Base-by-base conservation (phyloP, 2,888 invertebrate genomes). In the Rhingia rostrata region DNA sequence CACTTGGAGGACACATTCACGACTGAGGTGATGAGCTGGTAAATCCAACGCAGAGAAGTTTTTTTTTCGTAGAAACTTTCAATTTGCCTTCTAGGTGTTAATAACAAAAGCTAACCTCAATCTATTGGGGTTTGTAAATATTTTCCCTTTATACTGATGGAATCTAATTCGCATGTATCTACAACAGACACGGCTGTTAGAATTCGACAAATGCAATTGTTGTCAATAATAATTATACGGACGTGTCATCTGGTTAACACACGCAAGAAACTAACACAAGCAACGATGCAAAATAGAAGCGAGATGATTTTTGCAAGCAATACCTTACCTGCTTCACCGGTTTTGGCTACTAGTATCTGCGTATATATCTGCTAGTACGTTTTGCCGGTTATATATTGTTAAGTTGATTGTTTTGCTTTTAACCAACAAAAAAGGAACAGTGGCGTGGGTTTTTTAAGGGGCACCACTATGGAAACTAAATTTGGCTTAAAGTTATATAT, bases 261-360 rank as follows among this genome's bases (percentile, higher is more conserved):
- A 79, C 78, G 67, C 67, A 64, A 73, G 61, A 33, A 12, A 43
- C 64, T 49, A 78, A 73, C 35, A 39, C 51, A 54, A 73, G 54
- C 30, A 66, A 54, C 43, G 43, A 64, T 70, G 66, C 14, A 14
- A 61, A 78, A 64, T 58, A 63, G 54, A 56, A 39, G 22, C 22
- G 22, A 66, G 78, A 58, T 73, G 61, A 79, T 73, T 73, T 83
- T 79, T 43, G 63, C 72, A 35, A 69, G 35, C 9, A 14, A 63
- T 45, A 60, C 51, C 41, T 66, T 37, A 39, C 54, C 61, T 56
- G 69, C 73, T 60, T 63, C 79, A 83, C 83, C 61, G 83, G 78
- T 83, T 83, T 69, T 61, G 33, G 64, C 43, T 12, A 10, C 49
- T 49, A 32, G 49, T 12, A 12, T 45, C 6, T 32, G 30, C 7